Conservation (phyloP, 2,888 invertebrate species). For the Drosophila phalerata region DNA sequence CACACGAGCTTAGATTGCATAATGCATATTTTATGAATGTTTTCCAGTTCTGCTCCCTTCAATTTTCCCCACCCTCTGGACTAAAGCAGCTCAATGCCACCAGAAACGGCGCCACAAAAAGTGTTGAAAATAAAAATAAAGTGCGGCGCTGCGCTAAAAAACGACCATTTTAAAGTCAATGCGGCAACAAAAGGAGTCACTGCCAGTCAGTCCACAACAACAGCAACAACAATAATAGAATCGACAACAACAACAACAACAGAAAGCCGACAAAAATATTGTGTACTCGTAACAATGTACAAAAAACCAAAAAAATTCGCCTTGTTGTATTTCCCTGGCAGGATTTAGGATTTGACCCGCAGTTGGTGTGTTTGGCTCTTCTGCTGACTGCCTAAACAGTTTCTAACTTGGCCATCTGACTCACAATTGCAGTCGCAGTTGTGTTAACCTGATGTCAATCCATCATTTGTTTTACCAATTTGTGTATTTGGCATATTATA, state of each 20-base stretch:
- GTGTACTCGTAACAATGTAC: slow-evolving; percentile 47
- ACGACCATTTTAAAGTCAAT: slow-evolving; percentile 71
- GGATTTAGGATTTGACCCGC: slow-evolving; percentile 63
- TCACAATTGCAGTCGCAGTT: slow-evolving; percentile 6
- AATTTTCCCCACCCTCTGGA: not conserved
- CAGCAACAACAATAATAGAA: slow-evolving; percentile 15
- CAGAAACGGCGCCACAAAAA: slow-evolving; percentile 58
- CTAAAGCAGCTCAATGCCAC: not conserved
- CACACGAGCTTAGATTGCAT: slow-evolving; percentile 86
- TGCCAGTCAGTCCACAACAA: slow-evolving; percentile 16
- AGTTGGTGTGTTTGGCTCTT: slow-evolving; percentile 48
- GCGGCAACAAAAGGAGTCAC: slow-evolving; percentile 70
- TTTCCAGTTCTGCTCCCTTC: slow-evolving; percentile 54
- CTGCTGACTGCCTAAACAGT: slow-evolving; percentile 40
- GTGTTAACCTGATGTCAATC: slow-evolving; percentile 53
- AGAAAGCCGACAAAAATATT: slow-evolving; percentile 29
- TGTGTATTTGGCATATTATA: slow-evolving; percentile 63
- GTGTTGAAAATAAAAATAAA: slow-evolving; percentile 72
- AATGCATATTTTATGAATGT: slow-evolving; percentile 85
- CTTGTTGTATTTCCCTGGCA: slow-evolving; percentile 56
- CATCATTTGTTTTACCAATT: slow-evolving; percentile 76
- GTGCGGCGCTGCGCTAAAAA: slow-evolving; percentile 48
- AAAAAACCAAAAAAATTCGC: slow-evolving; percentile 36
- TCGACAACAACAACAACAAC: slow-evolving; percentile 17
- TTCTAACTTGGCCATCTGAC: slow-evolving; percentile 13